Conservation (phyloP, 2,797 vertebrate species). For the Denticeps clupeoides region DNA sequence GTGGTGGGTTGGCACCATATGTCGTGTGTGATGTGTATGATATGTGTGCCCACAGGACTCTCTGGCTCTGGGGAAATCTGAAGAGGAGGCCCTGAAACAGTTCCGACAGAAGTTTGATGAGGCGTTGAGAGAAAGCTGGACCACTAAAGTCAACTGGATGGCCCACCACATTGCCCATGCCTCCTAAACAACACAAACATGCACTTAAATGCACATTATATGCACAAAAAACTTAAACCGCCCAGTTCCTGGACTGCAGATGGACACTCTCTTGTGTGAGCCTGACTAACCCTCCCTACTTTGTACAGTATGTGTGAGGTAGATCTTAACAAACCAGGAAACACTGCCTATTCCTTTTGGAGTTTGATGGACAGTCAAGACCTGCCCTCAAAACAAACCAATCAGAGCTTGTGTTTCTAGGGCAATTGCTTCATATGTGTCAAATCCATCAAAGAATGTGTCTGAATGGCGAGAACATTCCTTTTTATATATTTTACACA, state of each 20-base stretch:
- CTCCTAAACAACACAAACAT: slow-evolving; percentile 57
- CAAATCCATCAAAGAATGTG: slow-evolving; percentile 35
- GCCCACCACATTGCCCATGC: slow-evolving; percentile 93
- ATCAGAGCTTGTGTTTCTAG: slow-evolving; percentile 30
- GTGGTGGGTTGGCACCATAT: no score
- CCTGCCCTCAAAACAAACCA: slow-evolving; percentile 29
- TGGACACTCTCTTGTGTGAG: no score
- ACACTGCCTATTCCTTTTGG: no score
- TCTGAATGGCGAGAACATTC: slow-evolving; percentile 39
- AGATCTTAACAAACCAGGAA: no score
- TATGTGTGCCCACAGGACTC: slow-evolving; percentile 66
- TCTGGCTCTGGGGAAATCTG: slow-evolving; percentile 88
- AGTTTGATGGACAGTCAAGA: no score
- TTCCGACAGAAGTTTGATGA: slow-evolving; percentile 98
- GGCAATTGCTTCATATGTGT: slow-evolving; percentile 35
- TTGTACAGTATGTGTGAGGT: no score
- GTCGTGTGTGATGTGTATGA: neutral
- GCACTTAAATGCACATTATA: neutral
- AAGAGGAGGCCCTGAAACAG: slow-evolving; percentile 93
- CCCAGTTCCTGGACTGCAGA: no score
- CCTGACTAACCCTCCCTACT: no score
- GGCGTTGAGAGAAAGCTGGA: slow-evolving; percentile 95
- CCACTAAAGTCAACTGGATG: slow-evolving; percentile 99
- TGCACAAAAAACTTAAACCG: no score
- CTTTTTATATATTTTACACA: slow-evolving; percentile 15